Evolutionary conservation across 2,113 vertebrate genomes (phyloP).

Genomic region (Corydoras sp.): DNA sequence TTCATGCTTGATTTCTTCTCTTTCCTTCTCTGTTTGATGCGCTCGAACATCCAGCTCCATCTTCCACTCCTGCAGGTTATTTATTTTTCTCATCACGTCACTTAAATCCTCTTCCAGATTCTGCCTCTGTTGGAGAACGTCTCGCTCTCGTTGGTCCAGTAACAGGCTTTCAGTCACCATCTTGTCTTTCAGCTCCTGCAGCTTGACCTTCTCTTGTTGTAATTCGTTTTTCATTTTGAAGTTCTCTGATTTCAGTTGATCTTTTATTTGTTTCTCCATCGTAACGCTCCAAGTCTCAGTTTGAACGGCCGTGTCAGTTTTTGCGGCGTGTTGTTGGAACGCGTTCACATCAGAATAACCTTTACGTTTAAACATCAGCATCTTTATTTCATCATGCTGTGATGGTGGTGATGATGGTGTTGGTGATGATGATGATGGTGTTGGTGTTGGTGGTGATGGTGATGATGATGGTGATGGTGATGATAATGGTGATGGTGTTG

Average conservation of each 20-base stretch:
- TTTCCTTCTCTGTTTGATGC: not conserved
- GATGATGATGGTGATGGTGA: too few species aligned
- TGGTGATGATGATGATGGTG: too few species aligned
- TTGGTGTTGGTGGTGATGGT: too few species aligned
- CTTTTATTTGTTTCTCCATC: not conserved
- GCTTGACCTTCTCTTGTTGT: not conserved
- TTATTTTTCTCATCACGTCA: constrained; percentile 33
- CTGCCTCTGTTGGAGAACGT: constrained; percentile 29
- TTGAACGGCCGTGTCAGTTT: constrained; percentile 4
- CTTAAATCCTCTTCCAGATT: constrained; percentile 39
- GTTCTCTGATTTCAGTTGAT: not conserved
- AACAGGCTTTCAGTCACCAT: not conserved
- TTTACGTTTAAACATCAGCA: too few species aligned
- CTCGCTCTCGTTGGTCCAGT: not conserved
- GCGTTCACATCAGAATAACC: too few species aligned
- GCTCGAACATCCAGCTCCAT: constrained; percentile 19
- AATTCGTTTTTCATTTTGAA: not conserved
- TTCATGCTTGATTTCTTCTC: constrained; percentile 7
- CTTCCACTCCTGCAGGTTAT: constrained; percentile 13
- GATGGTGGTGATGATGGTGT: too few species aligned
- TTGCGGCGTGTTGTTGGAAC: not conserved
- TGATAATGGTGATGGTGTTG: too few species aligned
- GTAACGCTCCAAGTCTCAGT: not conserved
- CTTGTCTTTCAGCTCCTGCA: not conserved
- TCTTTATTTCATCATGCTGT: too few species aligned